Evolutionary conservation across 1,140 invertebrate genomes (phyloP), one percentile per base, ranked within the genome.

Genomic region (Drosophila persimilis): DNA sequence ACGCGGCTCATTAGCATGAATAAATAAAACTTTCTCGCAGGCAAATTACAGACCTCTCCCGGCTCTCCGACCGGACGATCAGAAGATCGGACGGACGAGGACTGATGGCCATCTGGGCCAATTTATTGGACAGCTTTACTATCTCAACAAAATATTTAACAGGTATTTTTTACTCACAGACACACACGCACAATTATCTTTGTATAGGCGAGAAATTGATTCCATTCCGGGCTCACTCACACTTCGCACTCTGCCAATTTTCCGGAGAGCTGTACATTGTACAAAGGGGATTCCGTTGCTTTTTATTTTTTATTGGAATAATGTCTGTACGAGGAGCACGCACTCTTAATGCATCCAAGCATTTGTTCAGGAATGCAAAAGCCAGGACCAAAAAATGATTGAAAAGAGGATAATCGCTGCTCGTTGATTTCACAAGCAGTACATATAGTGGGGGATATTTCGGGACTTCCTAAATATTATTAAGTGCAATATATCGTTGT

Each of bases 1-100:
- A 80, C 75, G 81, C 61, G 80, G 56, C 78, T 73, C 77, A 85
- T 86, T 85, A 85, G 81, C 81, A 74, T 77, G 73, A 72, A 86
- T 86, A 88, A 85, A 86, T 86, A 75, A 85, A 79, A 50, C 71
- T 72, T 71, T 78, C 76, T 67, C 64, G 48, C 59, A 17, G 64
- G 56, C 56, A 80, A 77, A 80, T 80, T 77, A 80, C 81, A 66
- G 67, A 51, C 52, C 61, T 53, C 48, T 51, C 57, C 31, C 48
- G 8, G 31, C 7, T 31, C 26, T 6, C 26, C 41, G 54, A 9
- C 59, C 64, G 58, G 31, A 26, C n/a, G 31, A 45, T 7, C 17
- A 8, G 59, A 39, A 58, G 50, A 35, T 20, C 15, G 31, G 29
- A 11, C 17, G 13, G 59, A 13, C 35, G 11, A 13, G 35, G 11